Conservation (phyloP, 2,797 vertebrate genomes). For the Lateolabrax maculatus region DNA sequence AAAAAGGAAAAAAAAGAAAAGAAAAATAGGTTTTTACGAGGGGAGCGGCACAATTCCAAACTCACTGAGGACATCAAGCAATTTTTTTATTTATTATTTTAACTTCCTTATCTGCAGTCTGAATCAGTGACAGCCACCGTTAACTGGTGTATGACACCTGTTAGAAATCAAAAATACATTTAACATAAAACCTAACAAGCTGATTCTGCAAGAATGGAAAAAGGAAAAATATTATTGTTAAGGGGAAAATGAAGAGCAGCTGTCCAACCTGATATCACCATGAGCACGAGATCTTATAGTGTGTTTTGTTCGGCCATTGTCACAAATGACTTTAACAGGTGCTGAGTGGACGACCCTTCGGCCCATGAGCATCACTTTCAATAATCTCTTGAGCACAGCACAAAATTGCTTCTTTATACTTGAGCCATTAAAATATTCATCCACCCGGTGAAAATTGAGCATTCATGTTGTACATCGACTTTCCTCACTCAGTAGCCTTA, state of each 20-base stretch:
- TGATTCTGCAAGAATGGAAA: neutral
- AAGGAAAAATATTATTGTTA: neutral
- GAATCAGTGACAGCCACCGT: too few relatives aligned
- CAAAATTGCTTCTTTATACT: slow-evolving; percentile 7
- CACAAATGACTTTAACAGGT: neutral
- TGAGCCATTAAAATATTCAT: neutral
- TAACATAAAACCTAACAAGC: neutral
- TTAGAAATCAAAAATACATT: neutral
- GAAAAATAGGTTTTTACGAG: slow-evolving; percentile 29
- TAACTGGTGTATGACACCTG: neutral
- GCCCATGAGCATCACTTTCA: neutral
- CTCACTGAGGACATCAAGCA: slow-evolving; percentile 29
- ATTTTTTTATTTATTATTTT: too few relatives aligned
- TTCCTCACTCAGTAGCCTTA: neutral
- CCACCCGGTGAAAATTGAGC: neutral
- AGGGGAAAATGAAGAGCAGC: neutral
- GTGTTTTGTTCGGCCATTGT: neutral
- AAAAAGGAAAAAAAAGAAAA: neutral
- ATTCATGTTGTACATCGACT: neutral
- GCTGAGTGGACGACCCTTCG: neutral
- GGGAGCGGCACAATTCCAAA: slow-evolving; percentile 22
- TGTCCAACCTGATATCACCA: neutral
- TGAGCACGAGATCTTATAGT: neutral
- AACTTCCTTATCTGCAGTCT: neutral
- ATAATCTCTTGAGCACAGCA: neutral